Evolutionary conservation across 2,113 vertebrate species (phyloP).

Genomic region (Martes martes): DNA sequence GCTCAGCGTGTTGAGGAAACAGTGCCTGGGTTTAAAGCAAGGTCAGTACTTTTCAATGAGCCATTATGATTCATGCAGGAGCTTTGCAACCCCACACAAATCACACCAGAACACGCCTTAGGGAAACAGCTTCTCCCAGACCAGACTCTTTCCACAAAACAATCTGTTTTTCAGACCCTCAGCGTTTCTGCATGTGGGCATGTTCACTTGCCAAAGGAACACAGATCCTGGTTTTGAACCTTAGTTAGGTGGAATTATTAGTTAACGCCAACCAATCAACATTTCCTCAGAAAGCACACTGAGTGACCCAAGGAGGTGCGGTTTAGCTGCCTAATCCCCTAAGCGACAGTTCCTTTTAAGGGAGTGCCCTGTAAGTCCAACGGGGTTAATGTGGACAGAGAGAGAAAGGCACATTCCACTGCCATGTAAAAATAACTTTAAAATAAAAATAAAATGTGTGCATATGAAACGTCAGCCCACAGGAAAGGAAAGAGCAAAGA

Average conservation of each 20-base stretch:
- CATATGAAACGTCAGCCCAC: not conserved
- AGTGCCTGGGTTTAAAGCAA: not conserved
- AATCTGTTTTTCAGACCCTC: conserved; percentile 54
- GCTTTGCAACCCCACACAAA: not conserved
- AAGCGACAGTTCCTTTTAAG: conserved; percentile 36
- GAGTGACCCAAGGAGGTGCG: not conserved
- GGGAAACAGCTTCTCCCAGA: conserved; percentile 51
- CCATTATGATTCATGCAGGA: fast-evolving
- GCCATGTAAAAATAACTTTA: conserved; percentile 43
- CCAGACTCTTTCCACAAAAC: conserved; percentile 35
- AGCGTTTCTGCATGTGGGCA: not conserved
- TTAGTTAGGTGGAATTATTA: not conserved
- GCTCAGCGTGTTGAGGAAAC: not conserved
- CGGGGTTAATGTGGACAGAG: not conserved
- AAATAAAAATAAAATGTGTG: conserved; percentile 36
- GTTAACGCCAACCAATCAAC: not conserved
- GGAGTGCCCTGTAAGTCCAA: conserved; percentile 35
- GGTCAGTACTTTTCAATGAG: not conserved
- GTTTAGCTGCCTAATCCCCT: not conserved
- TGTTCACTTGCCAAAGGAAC: not conserved
- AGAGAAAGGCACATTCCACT: conserved; percentile 12
- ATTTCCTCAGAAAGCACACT: conserved; percentile 27
- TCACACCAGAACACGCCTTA: conserved; percentile 49
- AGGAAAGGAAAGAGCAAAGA: not conserved
- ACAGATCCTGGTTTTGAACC: conserved; percentile 22